Evolutionary conservation across 2,888 invertebrate species (phyloP).

Genomic region (Neuroscelio doddi): DNA sequence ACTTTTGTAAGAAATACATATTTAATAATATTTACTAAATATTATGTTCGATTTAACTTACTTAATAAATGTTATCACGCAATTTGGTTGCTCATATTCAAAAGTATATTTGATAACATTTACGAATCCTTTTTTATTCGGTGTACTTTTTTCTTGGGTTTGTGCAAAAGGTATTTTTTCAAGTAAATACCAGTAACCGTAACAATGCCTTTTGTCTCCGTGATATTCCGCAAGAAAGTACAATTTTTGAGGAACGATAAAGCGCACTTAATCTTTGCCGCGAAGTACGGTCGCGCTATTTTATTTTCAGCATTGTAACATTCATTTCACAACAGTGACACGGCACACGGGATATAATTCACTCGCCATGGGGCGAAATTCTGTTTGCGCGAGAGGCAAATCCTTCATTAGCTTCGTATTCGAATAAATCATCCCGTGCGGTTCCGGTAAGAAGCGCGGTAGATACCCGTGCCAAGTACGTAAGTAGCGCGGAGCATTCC

Average conservation of each 20-base stretch:
- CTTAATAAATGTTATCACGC: too few relatives aligned
- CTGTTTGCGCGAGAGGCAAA: constrained; percentile 35
- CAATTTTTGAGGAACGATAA: neutral
- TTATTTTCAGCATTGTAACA: constrained; percentile 25
- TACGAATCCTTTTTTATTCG: too few relatives aligned
- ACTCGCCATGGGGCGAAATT: constrained; percentile 35
- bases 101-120: too few relatives aligned
- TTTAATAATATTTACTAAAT: too few relatives aligned
- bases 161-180: too few relatives aligned
- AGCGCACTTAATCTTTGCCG: constrained; percentile 4
- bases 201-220: too few relatives aligned
- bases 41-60: too few relatives aligned
- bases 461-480: constrained; percentile 30
- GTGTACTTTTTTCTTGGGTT: too few relatives aligned
- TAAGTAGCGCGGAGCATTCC: constrained; percentile 22
- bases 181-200: too few relatives aligned
- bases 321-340: constrained; percentile 35
- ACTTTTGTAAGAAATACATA: too few relatives aligned
- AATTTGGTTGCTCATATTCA: too few relatives aligned
- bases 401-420: constrained; percentile 40
- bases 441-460: constrained; percentile 13
- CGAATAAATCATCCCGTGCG: constrained; percentile 33
- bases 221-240: too few relatives aligned
- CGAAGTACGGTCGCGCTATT: constrained; percentile 1
- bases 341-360: constrained; percentile 31